These are phyloP conservation scores for Nowickia ferox DNA, from an alignment of 2,888 invertebrate species.

Conservation along the genomic window DNA sequence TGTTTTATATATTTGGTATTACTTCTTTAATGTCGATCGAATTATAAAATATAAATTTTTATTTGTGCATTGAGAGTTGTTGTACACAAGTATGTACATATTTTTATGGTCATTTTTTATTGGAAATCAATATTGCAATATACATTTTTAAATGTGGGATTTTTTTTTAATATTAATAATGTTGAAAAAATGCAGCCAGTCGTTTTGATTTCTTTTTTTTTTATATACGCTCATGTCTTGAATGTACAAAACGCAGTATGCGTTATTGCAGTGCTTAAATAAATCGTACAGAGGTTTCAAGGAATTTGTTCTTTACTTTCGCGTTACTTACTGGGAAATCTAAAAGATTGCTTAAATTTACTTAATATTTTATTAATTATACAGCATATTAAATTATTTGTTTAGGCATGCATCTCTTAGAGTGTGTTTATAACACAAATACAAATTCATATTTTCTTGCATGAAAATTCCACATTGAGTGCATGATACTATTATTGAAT, in stretches of 20 bases:
- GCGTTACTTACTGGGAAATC: too few relatives aligned
- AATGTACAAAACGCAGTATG: slow-evolving; percentile 9
- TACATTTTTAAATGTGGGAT: slow-evolving; percentile 62
- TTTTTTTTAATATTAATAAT: slow-evolving; percentile 5
- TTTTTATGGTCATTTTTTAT: slow-evolving; percentile 41
- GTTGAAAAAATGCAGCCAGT: slow-evolving; percentile 30
- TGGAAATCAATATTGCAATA: slow-evolving; percentile 29
- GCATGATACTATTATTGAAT: too few relatives aligned
- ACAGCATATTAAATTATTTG: too few relatives aligned
- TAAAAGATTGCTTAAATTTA: too few relatives aligned
- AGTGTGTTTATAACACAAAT: too few relatives aligned
- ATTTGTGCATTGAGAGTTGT: slow-evolving; percentile 15
- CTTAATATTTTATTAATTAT: too few relatives aligned
- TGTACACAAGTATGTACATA: too few relatives aligned
- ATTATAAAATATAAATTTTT: slow-evolving; percentile 17
- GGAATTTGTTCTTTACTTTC: not conserved
- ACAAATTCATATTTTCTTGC: too few relatives aligned
- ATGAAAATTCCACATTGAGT: too few relatives aligned
- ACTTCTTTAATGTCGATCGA: slow-evolving; percentile 18
- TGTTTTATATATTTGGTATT: slow-evolving; percentile 36
- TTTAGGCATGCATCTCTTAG: too few relatives aligned
- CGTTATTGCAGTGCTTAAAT: slow-evolving; percentile 12
- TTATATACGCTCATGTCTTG: slow-evolving; percentile 1
- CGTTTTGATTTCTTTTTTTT: slow-evolving; percentile 8
- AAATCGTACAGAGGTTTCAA: not conserved